A percentile compares a stretch with the other conserved stretches of the same genome.
These are phyloP conservation scores for Colostygia pectinataria DNA, from an alignment of 2,888 invertebrate species.

Conservation along the genomic window DNA sequence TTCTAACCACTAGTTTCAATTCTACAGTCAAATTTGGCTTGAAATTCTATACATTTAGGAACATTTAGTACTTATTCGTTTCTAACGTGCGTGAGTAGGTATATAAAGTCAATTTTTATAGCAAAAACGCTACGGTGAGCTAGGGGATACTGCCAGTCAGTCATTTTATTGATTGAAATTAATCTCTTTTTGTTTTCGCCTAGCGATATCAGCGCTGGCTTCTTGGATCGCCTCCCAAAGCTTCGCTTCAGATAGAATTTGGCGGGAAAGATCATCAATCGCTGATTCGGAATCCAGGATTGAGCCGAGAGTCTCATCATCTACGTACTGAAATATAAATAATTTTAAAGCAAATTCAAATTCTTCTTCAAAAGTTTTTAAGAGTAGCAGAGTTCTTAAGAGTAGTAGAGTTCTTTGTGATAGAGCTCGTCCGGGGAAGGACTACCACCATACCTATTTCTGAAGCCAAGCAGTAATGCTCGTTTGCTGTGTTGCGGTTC, in stretches of 20 bases:
- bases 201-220: constrained; percentile 87
- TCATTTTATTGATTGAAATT: constrained; percentile 46
- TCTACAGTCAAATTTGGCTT: too few relatives aligned
- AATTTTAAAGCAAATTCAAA: too few relatives aligned
- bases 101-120: background rate
- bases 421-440: too few relatives aligned
- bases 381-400: too few relatives aligned
- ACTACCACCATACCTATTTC: too few relatives aligned
- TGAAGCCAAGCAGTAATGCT: too few relatives aligned
- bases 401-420: too few relatives aligned
- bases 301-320: constrained; percentile 85
- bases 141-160: constrained; percentile 34
- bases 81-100: background rate
- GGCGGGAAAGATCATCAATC: constrained; percentile 89
- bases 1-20: too few relatives aligned
- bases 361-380: too few relatives aligned
- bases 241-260: constrained; percentile 90
- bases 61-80: constrained; percentile 5
- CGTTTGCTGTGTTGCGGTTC: too few relatives aligned
- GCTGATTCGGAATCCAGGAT: constrained; percentile 87
- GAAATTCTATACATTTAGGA: constrained; percentile 2
- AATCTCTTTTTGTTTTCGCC: constrained; percentile 82
- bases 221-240: constrained; percentile 92
- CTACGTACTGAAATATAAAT: constrained; percentile 51
- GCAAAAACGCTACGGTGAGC: constrained; percentile 45